Evolutionary conservation across 2,113 vertebrate species (phyloP).

Genomic region (Platichthys flesus): DNA sequence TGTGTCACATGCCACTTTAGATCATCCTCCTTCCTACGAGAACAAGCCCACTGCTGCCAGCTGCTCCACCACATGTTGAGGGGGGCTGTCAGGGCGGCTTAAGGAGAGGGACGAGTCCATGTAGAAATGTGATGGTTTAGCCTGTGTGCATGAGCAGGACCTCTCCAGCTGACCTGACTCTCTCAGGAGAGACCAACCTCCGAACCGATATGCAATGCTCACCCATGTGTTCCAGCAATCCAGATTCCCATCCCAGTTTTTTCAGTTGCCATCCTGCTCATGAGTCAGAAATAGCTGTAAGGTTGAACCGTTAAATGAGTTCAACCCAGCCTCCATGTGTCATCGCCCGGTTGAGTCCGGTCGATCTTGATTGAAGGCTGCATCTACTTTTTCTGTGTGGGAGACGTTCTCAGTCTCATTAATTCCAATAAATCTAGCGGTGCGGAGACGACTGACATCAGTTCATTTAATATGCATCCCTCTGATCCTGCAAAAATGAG

Average conservation of each 20-base stretch:
- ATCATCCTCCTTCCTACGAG: constrained; percentile 39
- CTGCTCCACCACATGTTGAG: constrained; percentile 61
- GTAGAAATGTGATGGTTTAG: constrained; percentile 53
- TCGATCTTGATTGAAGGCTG: neutral
- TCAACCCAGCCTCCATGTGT: neutral
- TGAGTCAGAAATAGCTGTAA: constrained; percentile 18
- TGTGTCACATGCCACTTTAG: constrained; percentile 32
- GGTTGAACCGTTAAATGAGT: constrained; percentile 9
- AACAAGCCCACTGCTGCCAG: constrained; percentile 44
- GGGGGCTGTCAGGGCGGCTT: constrained; percentile 49
- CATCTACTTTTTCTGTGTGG: constrained; percentile 1
- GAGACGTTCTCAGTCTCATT: constrained; percentile 26
- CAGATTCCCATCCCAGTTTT: constrained; percentile 37
- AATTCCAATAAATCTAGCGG: constrained; percentile 49
- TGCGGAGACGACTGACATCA: constrained; percentile 40
- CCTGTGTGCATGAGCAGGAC: constrained; percentile 32
- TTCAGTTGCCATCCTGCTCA: neutral
- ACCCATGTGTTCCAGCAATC: constrained; percentile 56
- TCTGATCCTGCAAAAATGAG: constrained; percentile 36
- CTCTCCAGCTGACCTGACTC: constrained; percentile 37
- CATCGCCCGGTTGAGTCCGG: constrained; percentile 9
- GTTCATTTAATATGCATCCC: constrained; percentile 52
- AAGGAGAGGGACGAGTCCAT: constrained; percentile 31
- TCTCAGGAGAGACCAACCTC: constrained; percentile 55
- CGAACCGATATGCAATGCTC: constrained; percentile 60